These are phyloP conservation scores for Dromococcyx pavoninus DNA, from an alignment of 2,797 vertebrate genomes.

Conservation along the genomic window DNA sequence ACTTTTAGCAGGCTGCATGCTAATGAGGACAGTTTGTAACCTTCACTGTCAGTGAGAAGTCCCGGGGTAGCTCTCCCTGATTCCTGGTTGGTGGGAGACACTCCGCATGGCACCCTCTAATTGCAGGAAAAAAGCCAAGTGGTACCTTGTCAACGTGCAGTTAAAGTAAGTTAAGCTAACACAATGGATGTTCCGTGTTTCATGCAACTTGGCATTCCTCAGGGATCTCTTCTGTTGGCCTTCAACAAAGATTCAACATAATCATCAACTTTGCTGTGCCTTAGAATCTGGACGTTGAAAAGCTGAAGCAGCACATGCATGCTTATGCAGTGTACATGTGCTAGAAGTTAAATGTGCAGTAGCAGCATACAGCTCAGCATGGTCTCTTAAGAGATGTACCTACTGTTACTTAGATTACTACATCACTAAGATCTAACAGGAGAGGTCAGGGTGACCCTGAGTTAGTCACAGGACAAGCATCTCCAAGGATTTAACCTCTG, in stretches of 20 bases:
- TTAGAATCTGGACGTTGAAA: background rate
- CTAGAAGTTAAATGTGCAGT: background rate
- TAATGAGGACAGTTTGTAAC: constrained; percentile 48
- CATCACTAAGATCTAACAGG: background rate
- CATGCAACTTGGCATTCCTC: background rate
- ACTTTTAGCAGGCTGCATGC: constrained; percentile 34
- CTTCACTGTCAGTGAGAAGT: constrained; percentile 14
- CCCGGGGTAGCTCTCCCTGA: background rate
- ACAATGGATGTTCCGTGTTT: background rate
- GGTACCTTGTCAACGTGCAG: constrained; percentile 2
- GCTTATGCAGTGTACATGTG: rapidly evolving
- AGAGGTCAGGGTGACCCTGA: background rate
- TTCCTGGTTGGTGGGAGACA: background rate
- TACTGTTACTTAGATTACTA: background rate
- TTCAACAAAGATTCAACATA: background rate
- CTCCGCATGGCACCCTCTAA: background rate
- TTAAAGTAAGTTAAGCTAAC: constrained; percentile 30
- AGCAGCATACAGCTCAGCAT: background rate
- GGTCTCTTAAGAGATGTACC: background rate
- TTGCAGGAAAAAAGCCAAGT: background rate
- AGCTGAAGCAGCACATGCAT: background rate
- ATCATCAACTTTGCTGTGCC: background rate
- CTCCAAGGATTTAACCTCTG: background rate
- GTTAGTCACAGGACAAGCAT: background rate
- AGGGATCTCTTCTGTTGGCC: background rate